phyloP scores from a whole-genome alignment of 2,888 invertebrate genomes.

The Rhingia campestris region DNA sequence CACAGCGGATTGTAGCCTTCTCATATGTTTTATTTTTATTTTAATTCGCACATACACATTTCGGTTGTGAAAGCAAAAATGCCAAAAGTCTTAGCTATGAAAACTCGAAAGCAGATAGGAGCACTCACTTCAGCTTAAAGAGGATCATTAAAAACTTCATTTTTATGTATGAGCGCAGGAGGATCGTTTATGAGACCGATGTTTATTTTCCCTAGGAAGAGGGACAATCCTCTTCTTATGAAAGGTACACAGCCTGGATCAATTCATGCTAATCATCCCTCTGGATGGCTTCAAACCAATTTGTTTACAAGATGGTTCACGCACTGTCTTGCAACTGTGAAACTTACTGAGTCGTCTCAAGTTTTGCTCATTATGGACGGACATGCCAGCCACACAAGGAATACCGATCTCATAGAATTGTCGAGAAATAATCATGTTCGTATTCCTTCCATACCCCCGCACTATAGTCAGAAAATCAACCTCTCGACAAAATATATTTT shows the following conservation, averaged over 20 bases:
- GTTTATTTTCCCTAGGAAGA: constrained; percentile 61
- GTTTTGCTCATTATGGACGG: constrained; percentile 61
- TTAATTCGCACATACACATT: too few relatives aligned
- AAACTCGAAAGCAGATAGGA: constrained; percentile 35
- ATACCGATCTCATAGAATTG: constrained; percentile 53
- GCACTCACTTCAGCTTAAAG: constrained; percentile 53
- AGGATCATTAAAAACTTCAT: constrained; percentile 41
- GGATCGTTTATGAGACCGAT: constrained; percentile 41
- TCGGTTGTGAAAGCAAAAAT: constrained; percentile 50
- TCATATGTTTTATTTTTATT: too few relatives aligned
- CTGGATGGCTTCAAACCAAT: constrained; percentile 47
- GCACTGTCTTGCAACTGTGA: constrained; percentile 51
- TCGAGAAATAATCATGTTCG: constrained; percentile 50
- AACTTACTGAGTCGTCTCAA: constrained; percentile 45
- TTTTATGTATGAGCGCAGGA: constrained; percentile 54
- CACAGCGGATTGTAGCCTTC: too few relatives aligned
- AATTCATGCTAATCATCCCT: constrained; percentile 49
- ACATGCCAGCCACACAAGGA: constrained; percentile 58
- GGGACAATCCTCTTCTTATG: constrained; percentile 42
- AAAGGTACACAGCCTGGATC: constrained; percentile 43
- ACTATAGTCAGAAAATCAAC: constrained; percentile 65
- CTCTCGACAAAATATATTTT: constrained; percentile 58
- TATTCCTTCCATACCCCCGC: constrained; percentile 54
- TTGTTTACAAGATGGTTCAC: constrained; percentile 60
- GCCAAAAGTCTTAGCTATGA: constrained; percentile 37